Evolutionary conservation across 2,797 vertebrate species (phyloP), one percentile per base, ranked within the genome.

Genomic region (Coregonus suidteri): DNA sequence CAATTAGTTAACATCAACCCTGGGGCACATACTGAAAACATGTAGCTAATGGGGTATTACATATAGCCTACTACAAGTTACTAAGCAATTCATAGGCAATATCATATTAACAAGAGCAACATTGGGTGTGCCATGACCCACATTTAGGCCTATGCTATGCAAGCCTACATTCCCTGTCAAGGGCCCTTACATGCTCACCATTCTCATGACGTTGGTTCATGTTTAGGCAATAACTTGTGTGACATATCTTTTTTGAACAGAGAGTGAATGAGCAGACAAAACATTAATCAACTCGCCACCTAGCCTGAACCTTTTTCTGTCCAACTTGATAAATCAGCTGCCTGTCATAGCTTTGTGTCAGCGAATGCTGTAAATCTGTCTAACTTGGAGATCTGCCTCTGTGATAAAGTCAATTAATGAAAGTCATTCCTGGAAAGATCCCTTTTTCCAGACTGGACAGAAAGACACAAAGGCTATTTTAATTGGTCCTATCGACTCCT

Each of bases 401-500:
- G 37, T 4, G 56, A 6, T 54, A 14, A 54, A 54, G 13, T 20
- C 56, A 62, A 62, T 62, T 62, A n/a, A 2, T n/a, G 56, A 62
- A n/a, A 62, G n/a, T 62, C n/a, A 9, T 62, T 62, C 56, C 6
- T 47, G 56, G 56, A 62, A 25, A 62, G 6, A 9, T 25, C 6
- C 15, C 31, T 3, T 4, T 65, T 31, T 4, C 9, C 64, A 9
- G 4, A 9, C 15, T 67, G 65, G 65, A 67, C 65, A 34, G 56
- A 15, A 20, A 20, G 56, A 71, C 20, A 52, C 62, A 30, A 62
- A 6, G n/a, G 9, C 41, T 15, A 15, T 77, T 73, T 37, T 67
- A 72, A 73, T 73, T 66, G 56, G 35, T 66, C 20, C 72, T 73
- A 59, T 54, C 31, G 4, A 6, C 47, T 52, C 70, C 62, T 37